A percentile compares a stretch with the other conserved stretches of the same genome.
Evolutionary conservation across 2,888 invertebrate genomes (phyloP).

Genomic region (Baccha elongata): DNA sequence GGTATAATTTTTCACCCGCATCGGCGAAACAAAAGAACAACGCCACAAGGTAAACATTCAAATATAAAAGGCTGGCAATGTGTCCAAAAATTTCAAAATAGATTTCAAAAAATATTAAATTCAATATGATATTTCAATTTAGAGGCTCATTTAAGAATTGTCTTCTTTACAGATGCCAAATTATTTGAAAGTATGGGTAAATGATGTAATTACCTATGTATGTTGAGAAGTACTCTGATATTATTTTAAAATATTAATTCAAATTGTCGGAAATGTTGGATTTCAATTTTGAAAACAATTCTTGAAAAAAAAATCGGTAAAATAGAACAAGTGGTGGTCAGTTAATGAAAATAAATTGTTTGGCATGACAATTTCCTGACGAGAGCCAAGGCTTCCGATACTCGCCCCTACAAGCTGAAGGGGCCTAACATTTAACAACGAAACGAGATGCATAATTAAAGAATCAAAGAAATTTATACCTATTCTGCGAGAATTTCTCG

Average conservation of each 20-base stretch:
- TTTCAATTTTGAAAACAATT: no score
- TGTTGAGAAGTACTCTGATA: neutral
- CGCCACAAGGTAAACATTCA: constrained; percentile 10
- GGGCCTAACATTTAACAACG: no score
- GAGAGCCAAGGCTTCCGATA: no score
- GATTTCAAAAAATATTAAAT: neutral
- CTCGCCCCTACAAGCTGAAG: no score
- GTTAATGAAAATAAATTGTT: no score
- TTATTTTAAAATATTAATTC: neutral
- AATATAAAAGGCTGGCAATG: neutral
- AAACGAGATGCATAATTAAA: no score
- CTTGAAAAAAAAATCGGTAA: no score
- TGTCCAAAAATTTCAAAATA: constrained; percentile 15
- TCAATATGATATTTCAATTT: constrained; percentile 22
- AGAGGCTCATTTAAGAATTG: neutral
- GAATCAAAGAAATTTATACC: no score
- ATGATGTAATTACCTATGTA: constrained; percentile 13
- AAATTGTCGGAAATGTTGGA: no score
- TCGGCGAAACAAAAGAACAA: constrained; percentile 11
- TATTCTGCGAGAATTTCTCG: no score
- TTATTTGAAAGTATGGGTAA: constrained; percentile 1
- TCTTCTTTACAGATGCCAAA: neutral
- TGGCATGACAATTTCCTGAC: no score
- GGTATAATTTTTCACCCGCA: constrained; percentile 5
- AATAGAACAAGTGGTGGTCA: no score